Conservation (phyloP, 2,113 vertebrate species). For the Synchiropus splendidus region DNA sequence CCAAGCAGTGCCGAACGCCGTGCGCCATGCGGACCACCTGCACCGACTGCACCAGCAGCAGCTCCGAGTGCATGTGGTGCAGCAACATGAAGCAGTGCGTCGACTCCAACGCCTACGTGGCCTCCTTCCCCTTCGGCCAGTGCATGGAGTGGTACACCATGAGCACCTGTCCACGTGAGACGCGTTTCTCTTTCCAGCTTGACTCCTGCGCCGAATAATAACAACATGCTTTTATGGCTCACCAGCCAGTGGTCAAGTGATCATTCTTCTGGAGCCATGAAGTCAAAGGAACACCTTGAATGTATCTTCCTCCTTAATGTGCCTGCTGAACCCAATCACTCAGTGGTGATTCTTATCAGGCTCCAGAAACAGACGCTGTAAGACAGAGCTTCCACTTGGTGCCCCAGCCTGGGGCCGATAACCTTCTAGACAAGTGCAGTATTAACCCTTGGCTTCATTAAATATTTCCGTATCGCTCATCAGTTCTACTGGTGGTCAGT, state of each 20-base stretch:
- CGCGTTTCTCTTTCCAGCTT: background rate
- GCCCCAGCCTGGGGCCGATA: no score
- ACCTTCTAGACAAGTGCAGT: no score
- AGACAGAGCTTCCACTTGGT: no score
- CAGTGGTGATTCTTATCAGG: no score
- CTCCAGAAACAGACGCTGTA: no score
- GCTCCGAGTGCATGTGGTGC: constrained; percentile 99
- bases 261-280: background rate
- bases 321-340: no score
- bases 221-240: no score
- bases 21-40: constrained; percentile 81
- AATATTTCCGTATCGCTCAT: no score
- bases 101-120: constrained; percentile 95
- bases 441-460: no score
- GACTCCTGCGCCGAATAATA: no score
- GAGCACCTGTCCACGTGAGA: constrained; percentile 91
- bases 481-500: no score
- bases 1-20: constrained; percentile 89
- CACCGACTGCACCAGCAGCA: constrained; percentile 87
- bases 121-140: constrained; percentile 96
- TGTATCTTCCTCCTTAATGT: background rate
- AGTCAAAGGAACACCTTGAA: no score
- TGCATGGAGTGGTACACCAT: constrained; percentile 99
- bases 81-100: constrained; percentile 99
- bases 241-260: background rate